Base-by-base conservation (phyloP, 2,888 invertebrate genomes). In the Aporophyla nigra region DNA sequence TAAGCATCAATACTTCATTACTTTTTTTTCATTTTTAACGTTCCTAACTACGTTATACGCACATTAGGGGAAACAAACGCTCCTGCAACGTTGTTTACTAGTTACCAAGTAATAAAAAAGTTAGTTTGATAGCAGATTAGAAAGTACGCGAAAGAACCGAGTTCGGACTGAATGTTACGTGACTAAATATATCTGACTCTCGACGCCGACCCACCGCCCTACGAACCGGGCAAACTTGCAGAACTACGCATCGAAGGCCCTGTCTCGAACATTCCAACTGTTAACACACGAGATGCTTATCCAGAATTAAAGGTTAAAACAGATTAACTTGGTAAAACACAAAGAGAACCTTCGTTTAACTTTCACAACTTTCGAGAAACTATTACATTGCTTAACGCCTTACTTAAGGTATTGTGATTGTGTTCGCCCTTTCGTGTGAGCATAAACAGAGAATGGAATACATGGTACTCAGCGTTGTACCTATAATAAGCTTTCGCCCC, bases 71-170 rank as follows among this genome's bases (percentile, higher is more conserved):
- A 88, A 90, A 91, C 91, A 91, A 91, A 91, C 91, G 91, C 89
- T 88, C 89, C 88, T 83, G 84, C 63, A 86, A 85, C 91, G 91
- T 92, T 94, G 93, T 94, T 94, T 94, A 92, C 93, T 92, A 92
- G 93, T 94, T 94, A 93, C 91, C 90, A 93, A 95, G 93, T 93
- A 95, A 94, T 95, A 95, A 94, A 95, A 92, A 94, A 94, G 93
- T 94, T 93, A 93, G 92, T 94, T 94, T 92, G 93, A 94, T 93
- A 93, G 93, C 93, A 94, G 94, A 95, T 95, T 94, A 94, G 94
- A 92, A 94, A 94, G 92, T 93, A 92, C 91, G 90, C 89, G 89
- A 88, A 93, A 90, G 91, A 88, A 85, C 80, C 83, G 86, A 92
- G 92, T 92, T 92, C 89, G 90, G 90, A 90, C 91, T 89, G 88